phyloP scores from a whole-genome alignment of 2,797 vertebrate genomes.

The Gallinago nigripennis region DNA sequence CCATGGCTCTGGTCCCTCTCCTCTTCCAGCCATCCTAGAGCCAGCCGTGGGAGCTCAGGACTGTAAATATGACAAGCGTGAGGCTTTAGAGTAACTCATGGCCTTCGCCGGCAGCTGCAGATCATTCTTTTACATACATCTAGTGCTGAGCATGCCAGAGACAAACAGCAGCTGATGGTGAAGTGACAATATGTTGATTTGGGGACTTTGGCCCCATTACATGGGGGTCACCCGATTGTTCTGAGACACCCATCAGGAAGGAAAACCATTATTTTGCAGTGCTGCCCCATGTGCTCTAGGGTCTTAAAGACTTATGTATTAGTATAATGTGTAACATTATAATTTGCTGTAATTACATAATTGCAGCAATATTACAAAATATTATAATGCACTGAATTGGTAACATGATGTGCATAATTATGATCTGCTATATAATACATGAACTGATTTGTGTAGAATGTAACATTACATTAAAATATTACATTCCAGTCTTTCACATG shows the following conservation, averaged over 20 bases:
- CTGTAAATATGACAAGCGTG: background rate
- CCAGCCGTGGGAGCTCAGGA: background rate
- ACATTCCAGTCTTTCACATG: background rate
- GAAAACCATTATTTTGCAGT: background rate
- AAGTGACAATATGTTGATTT: background rate
- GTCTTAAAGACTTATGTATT: background rate
- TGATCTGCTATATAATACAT: background rate
- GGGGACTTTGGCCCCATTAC: background rate
- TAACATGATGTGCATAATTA: slow-evolving; percentile 17
- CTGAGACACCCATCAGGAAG: background rate
- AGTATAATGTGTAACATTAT: background rate
- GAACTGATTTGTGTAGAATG: background rate
- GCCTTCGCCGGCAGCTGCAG: background rate
- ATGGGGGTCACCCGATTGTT: background rate
- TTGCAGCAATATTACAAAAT: slow-evolving; percentile 24
- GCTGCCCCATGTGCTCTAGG: background rate
- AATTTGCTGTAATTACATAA: slow-evolving; percentile 25
- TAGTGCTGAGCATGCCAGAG: background rate
- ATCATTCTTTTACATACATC: background rate
- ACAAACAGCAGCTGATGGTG: background rate
- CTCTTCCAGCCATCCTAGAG: background rate
- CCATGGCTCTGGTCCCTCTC: background rate
- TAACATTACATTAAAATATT: background rate
- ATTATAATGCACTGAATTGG: background rate
- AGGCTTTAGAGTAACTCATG: background rate